Conservation (phyloP, 1,140 invertebrate genomes). For the Drosophila ironensis region DNA sequence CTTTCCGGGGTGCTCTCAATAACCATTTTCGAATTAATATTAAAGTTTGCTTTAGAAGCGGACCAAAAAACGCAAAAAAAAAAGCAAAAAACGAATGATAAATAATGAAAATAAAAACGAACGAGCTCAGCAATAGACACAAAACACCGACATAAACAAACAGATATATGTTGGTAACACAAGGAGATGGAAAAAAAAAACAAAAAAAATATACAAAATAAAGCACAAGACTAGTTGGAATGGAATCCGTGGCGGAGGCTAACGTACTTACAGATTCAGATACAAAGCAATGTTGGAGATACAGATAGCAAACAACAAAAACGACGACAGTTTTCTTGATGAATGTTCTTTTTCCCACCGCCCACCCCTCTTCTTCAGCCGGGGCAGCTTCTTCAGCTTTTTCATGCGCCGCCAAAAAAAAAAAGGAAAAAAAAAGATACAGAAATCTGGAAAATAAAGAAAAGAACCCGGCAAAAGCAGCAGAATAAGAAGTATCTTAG, state of each 20-base stretch:
- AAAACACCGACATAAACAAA: conserved; percentile 57
- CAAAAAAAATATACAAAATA: conserved; percentile 35
- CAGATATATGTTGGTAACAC: conserved; percentile 31
- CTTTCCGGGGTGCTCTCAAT: too few species aligned
- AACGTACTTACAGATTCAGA: conserved; percentile 60
- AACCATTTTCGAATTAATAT: conserved; percentile 45
- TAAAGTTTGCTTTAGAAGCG: conserved; percentile 57
- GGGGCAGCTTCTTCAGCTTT: conserved; percentile 16
- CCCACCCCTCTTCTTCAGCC: background rate
- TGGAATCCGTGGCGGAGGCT: conserved; percentile 61
- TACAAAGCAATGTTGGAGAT: conserved; percentile 17
- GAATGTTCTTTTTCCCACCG: conserved; percentile 62
- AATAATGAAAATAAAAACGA: conserved; percentile 49
- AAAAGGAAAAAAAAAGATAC: conserved; percentile 12
- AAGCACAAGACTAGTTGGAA: conserved; percentile 54
- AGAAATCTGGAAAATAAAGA: conserved; percentile 4
- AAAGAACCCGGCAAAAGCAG: conserved; percentile 27
- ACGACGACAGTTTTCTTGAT: conserved; percentile 79
- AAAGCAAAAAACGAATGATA: conserved; percentile 49
- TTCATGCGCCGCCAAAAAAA: conserved; percentile 50
- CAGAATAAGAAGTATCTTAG: conserved; percentile 15
- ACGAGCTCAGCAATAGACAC: conserved; percentile 21
- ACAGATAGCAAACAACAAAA: conserved; percentile 48
- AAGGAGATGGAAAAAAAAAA: conserved; percentile 1
- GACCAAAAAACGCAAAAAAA: background rate